Percentiles rank a stretch among this genome's conserved stretches.
Conservation (phyloP, 1,140 invertebrate genomes). For the Drosophila sp. region DNA sequence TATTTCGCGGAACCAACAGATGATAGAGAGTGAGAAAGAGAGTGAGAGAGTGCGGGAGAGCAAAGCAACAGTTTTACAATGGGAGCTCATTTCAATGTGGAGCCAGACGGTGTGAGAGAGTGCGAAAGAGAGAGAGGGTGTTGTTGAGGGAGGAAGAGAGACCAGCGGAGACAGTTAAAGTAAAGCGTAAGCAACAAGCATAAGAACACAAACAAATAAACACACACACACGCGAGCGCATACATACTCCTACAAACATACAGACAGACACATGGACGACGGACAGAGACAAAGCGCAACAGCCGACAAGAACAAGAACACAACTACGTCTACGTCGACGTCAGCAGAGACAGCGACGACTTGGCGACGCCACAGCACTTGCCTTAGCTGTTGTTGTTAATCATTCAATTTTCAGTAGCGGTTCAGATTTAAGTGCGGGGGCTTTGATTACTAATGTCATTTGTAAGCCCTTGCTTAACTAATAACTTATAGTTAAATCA, state of each 20-base stretch:
- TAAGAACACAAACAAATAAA: constrained; percentile 34
- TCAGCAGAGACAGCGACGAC: constrained; percentile 42
- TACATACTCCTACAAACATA: constrained; percentile 8
- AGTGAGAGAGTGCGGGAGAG: not conserved
- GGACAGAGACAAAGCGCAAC: constrained; percentile 25
- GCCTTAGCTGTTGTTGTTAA: constrained; percentile 56
- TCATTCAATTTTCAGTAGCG: constrained; percentile 41
- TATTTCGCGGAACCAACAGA: constrained; percentile 47
- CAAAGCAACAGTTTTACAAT: constrained; percentile 22
- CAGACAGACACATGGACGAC: too few relatives aligned
- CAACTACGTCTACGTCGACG: too few relatives aligned
- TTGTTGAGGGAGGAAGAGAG: not conserved
- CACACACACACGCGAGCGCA: constrained; percentile 23
- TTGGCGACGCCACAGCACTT: constrained; percentile 76
- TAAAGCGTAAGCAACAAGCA: constrained; percentile 37
- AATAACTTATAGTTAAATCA: not conserved
- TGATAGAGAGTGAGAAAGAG: not conserved
- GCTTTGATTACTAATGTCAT: constrained; percentile 45
- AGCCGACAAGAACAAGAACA: constrained; percentile 41
- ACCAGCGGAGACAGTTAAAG: constrained; percentile 32
- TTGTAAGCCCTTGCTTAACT: not conserved
- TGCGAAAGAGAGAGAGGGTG: not conserved
- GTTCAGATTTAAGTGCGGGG: constrained; percentile 34
- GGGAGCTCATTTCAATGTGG: constrained; percentile 25
- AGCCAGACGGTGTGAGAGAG: constrained; percentile 20